Percentiles rank a stretch among this genome's conserved stretches.
phyloP scores from a whole-genome alignment of 2,888 invertebrate species.

The Chloromyia formosa region DNA sequence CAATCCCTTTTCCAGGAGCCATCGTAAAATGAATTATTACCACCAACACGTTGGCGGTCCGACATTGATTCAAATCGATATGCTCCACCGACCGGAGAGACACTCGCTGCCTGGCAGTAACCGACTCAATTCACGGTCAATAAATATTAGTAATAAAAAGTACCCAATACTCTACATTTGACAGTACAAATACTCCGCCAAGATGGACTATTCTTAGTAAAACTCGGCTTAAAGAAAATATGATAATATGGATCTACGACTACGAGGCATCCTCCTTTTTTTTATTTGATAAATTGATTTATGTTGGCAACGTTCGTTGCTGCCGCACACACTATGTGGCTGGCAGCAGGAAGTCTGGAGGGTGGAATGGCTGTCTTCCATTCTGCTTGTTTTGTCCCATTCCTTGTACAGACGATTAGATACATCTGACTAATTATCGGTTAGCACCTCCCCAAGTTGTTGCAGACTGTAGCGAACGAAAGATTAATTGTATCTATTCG shows the following conservation, averaged over 20 bases:
- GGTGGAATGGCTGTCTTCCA: not conserved
- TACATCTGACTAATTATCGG: conserved; percentile 41
- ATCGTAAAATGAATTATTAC: not conserved
- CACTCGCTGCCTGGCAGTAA: not conserved
- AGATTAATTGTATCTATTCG: conserved; percentile 31
- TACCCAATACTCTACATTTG: conserved; percentile 2
- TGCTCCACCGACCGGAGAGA: not conserved
- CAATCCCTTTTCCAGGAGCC: too few relatives aligned
- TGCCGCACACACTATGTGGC: conserved; percentile 1
- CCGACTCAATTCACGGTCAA: conserved; percentile 41
- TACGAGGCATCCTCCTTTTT: not conserved
- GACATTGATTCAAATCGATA: conserved; percentile 15
- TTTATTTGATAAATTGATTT: conserved; percentile 47
- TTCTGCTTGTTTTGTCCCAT: not conserved
- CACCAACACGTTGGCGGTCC: not conserved
- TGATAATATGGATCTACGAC: not conserved
- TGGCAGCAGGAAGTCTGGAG: not conserved
- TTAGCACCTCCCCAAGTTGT: conserved; percentile 31
- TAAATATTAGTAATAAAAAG: conserved; percentile 38
- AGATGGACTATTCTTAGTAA: not conserved
- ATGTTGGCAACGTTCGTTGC: conserved; percentile 27
- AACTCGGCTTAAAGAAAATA: not conserved
- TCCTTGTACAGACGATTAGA: conserved; percentile 12
- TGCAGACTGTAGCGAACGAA: conserved; percentile 11
- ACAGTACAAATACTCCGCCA: not conserved